Conservation (phyloP, 2,797 vertebrate species). For the Spinus olivaceus region DNA sequence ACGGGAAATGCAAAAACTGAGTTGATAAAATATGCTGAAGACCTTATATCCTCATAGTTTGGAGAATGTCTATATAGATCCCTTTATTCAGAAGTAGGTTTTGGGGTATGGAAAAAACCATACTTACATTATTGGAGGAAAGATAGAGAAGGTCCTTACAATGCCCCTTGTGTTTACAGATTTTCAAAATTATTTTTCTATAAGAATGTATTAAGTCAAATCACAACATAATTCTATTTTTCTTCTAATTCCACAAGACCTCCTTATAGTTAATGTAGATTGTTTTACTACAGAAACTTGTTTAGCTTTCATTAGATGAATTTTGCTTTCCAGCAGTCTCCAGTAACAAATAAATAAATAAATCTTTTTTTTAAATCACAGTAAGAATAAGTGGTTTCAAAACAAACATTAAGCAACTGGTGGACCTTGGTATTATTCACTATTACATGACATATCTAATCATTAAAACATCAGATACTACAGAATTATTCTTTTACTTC, state of each 20-base stretch:
- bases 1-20: background rate
- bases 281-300: background rate
- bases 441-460: background rate
- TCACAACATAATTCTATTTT: no score
- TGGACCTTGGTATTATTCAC: background rate
- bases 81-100: background rate
- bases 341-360: background rate
- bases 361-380: background rate
- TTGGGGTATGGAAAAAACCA: background rate
- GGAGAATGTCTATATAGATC: background rate
- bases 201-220: background rate
- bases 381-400: background rate
- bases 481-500: background rate
- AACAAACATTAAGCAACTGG: background rate
- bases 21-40: background rate
- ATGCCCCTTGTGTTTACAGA: background rate
- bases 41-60: background rate
- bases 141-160: background rate
- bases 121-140: background rate
- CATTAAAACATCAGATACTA: background rate
- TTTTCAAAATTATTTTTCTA: background rate
- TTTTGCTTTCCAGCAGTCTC: background rate
- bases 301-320: background rate
- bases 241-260: background rate
- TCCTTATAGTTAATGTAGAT: background rate